These are phyloP conservation scores for Xiphophorus couchianus DNA, from an alignment of 2,113 vertebrate species.

Conservation along the genomic window DNA sequence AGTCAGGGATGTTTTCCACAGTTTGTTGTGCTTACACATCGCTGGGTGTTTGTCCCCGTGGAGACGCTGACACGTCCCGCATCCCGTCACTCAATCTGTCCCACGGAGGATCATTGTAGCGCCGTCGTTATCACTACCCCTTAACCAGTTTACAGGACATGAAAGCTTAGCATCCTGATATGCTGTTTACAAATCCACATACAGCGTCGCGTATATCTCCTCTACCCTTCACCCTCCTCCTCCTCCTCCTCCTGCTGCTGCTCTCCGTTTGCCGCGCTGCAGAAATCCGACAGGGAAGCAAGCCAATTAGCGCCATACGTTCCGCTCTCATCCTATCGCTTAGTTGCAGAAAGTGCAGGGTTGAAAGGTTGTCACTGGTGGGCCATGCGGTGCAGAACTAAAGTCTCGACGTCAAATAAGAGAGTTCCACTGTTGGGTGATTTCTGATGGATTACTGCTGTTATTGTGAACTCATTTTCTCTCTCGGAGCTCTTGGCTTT, in stretches of 20 bases:
- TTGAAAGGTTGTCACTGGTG: slow-evolving; percentile 60
- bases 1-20: not conserved
- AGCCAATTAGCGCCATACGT: slow-evolving; percentile 73
- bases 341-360: slow-evolving; percentile 43
- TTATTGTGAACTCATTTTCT: slow-evolving; percentile 19
- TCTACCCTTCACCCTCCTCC: slow-evolving; percentile 7
- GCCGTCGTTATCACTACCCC: slow-evolving; percentile 36
- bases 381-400: slow-evolving; percentile 34
- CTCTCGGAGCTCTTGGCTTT: not conserved
- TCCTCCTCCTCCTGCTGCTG: slow-evolving; percentile 12
- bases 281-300: slow-evolving; percentile 70
- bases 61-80: slow-evolving; percentile 24
- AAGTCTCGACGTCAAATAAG: slow-evolving; percentile 53
- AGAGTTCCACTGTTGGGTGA: slow-evolving; percentile 22
- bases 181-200: slow-evolving; percentile 70
- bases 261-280: not conserved
- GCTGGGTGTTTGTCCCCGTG: slow-evolving; percentile 17
- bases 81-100: slow-evolving; percentile 31
- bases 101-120: slow-evolving; percentile 44
- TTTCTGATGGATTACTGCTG: slow-evolving; percentile 45
- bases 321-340: slow-evolving; percentile 64
- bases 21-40: not conserved
- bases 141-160: slow-evolving; percentile 38
- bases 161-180: slow-evolving; percentile 54
- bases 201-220: slow-evolving; percentile 18